phyloP scores from a whole-genome alignment of 2,888 invertebrate species.

The Spialia ferax region DNA sequence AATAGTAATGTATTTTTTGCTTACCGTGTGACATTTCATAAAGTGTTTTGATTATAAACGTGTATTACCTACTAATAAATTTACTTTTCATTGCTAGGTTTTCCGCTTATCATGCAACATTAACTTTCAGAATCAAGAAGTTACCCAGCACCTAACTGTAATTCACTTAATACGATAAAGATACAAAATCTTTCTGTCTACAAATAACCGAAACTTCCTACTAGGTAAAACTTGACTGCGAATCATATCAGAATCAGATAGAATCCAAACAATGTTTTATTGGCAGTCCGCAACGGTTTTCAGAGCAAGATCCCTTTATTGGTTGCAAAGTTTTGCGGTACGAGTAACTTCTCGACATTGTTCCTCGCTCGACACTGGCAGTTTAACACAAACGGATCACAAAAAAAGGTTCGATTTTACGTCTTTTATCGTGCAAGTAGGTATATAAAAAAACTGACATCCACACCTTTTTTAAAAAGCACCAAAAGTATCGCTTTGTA shows the following conservation, averaged over 20 bases:
- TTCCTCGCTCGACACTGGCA: constrained; percentile 16
- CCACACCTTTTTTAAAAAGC: too few species aligned
- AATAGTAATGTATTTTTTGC: too few species aligned
- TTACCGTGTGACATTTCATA: too few species aligned
- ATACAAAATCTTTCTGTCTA: constrained; percentile 1
- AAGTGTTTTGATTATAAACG: too few species aligned
- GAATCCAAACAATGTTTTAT: constrained; percentile 30
- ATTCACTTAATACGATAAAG: background rate
- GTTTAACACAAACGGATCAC: constrained; percentile 5
- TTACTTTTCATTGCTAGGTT: too few species aligned
- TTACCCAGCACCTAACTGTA: background rate
- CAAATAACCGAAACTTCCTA: constrained; percentile 6
- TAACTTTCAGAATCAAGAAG: background rate
- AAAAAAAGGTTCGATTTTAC: background rate
- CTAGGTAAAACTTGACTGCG: constrained; percentile 27
- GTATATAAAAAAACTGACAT: background rate
- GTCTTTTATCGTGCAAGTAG: background rate
- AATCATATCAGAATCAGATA: constrained; percentile 12
- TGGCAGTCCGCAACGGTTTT: constrained; percentile 33
- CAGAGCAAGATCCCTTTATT: constrained; percentile 33
- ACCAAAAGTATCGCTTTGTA: background rate
- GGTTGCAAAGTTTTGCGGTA: constrained; percentile 29
- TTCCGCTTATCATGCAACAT: background rate
- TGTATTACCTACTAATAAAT: too few species aligned
- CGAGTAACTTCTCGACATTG: constrained; percentile 25